A percentile compares a stretch with the other conserved stretches of the same genome.
phyloP scores from a whole-genome alignment of 2,113 vertebrate species.

The Kobus ellipsiprymnus region DNA sequence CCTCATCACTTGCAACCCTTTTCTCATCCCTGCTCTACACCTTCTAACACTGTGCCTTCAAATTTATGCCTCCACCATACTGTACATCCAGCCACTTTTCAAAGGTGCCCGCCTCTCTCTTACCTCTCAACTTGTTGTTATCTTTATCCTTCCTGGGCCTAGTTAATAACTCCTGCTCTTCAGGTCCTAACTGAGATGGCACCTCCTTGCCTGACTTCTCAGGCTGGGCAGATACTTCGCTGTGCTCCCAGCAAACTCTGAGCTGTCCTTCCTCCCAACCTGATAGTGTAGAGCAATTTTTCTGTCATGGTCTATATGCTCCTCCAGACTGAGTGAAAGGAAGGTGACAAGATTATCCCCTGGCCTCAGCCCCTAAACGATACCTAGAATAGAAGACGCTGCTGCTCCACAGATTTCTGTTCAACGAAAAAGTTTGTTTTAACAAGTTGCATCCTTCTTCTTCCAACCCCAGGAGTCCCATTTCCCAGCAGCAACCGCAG shows the following conservation, averaged over 20 bases:
- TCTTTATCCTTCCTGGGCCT: not conserved
- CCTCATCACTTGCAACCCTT: not conserved
- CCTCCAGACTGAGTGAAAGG: not conserved
- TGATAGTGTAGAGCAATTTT: not conserved
- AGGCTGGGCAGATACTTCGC: not conserved
- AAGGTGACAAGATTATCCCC: not conserved
- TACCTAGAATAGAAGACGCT: not conserved
- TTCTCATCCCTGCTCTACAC: not conserved
- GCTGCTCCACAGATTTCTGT: not conserved
- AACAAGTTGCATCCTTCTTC: not conserved
- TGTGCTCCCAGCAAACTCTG: not conserved
- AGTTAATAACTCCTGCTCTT: not conserved
- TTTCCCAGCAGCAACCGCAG: slow-evolving; percentile 17
- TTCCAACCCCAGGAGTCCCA: not conserved
- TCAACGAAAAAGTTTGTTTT: not conserved
- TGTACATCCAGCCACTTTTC: not conserved
- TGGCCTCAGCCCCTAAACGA: not conserved
- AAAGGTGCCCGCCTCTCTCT: not conserved
- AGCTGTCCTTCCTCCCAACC: not conserved
- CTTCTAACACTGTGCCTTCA: not conserved
- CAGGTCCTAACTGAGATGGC: not conserved
- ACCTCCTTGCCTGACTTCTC: not conserved
- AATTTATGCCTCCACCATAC: not conserved
- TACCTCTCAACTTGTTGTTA: not conserved
- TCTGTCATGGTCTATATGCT: not conserved